Evolutionary conservation across 2,888 invertebrate species (phyloP), one percentile per base, ranked within the genome.

Genomic region (Lochmaea crataegi): DNA sequence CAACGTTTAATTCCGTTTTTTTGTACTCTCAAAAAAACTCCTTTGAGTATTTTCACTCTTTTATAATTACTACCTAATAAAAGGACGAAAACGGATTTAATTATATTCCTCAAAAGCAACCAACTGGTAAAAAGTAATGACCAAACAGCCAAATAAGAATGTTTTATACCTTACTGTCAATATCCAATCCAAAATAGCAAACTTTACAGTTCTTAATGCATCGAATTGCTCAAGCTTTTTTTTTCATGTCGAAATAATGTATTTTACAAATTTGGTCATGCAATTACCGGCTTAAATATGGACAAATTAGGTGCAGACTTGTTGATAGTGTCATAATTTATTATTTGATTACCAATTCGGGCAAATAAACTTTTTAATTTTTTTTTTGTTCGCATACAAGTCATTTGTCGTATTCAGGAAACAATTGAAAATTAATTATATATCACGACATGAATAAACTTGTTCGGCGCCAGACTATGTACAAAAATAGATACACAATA

Each of bases 261-360:
- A 32, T 60, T 38, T 12, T 60, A 32, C 60, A 60, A 60, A 60
- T 32, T 60, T 60, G 60, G 60, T 60, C 38, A 60, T 32, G n/a
- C 9, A 38, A 60, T 60, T 60, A 60, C 9, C 32, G 7, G 9
- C 9, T 10, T 32, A 60, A 60, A 26, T 60, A 60, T 60, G 32
- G 60, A 60, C 60, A 60, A 60, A 32, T 60, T 60, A 38, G 1
- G 38, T 38, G n/a, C 12, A 53, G 22, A 58, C 14, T 58, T 26
- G 58, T n/a, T 26, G 58, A 32, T 60, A 60, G 32, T 32, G 38
- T 14, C 60, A 60, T 60, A 60, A 38, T 60, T 60, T 60, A 32
- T 60, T 60, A 60, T 38, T 60, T 60, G 38, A 60, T 32, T 38
- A 38, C 32, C n/a, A n/a, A 10, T 38, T 32, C 38, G 32, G 38